These are phyloP conservation scores for Syngnathus acus DNA, from an alignment of 2,797 vertebrate genomes.

Conservation along the genomic window DNA sequence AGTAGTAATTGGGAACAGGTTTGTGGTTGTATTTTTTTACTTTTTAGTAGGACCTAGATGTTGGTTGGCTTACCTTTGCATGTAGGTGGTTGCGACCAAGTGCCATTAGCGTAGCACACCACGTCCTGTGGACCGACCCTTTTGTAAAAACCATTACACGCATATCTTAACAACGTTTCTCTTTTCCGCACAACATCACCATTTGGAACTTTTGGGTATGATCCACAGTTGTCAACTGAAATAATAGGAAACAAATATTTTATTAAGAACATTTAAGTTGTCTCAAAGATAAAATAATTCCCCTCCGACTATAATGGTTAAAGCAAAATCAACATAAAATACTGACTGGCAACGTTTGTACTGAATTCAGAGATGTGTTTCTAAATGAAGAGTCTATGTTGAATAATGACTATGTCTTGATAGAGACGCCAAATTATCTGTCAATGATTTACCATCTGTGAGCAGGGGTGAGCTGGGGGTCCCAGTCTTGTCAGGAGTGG, in stretches of 20 bases:
- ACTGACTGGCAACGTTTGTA: no score
- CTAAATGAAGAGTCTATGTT: no score
- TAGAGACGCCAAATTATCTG: no score
- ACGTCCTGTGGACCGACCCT: slow-evolving; percentile 17
- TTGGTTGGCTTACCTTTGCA: slow-evolving; percentile 31
- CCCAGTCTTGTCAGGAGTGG: background rate
- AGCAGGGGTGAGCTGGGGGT: background rate
- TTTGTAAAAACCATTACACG: background rate
- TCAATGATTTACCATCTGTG: background rate
- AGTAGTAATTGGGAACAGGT: background rate
- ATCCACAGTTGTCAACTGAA: slow-evolving; percentile 30
- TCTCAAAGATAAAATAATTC: background rate
- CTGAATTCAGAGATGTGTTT: no score
- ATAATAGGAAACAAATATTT: background rate
- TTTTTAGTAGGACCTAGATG: background rate
- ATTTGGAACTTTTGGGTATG: fast-evolving
- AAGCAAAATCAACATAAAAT: background rate
- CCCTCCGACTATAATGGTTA: background rate
- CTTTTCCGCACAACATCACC: fast-evolving
- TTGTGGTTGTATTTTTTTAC: background rate
- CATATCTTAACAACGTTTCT: background rate
- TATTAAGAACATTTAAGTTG: background rate
- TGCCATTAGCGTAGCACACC: slow-evolving; percentile 16
- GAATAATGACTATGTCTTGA: no score
- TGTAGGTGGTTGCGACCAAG: slow-evolving; percentile 24